Conservation (phyloP, 2,797 vertebrate genomes). For the Carduelis carduelis region DNA sequence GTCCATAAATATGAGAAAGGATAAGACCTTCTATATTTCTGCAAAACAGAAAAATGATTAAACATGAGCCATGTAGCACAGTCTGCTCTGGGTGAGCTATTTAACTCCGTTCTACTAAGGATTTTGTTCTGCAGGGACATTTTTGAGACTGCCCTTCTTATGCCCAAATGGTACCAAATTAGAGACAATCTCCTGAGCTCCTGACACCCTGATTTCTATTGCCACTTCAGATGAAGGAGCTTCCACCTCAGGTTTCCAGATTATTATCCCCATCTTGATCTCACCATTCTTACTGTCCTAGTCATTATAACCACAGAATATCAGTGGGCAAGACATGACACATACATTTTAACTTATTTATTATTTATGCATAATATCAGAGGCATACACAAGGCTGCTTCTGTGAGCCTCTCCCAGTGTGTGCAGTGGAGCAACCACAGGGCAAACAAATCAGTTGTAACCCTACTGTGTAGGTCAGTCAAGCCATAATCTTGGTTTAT, state of each 20-base stretch:
- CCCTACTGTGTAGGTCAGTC: not conserved
- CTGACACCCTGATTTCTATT: not conserved
- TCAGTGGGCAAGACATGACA: not conserved
- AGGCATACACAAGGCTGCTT: accelerated
- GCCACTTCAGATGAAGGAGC: not conserved
- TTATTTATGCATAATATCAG: not conserved
- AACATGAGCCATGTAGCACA: not conserved
- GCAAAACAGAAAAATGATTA: not conserved
- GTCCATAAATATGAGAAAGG: not conserved
- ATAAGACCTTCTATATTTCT: not conserved
- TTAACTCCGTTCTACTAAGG: not conserved
- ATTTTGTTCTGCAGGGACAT: not conserved
- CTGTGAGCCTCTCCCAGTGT: accelerated
- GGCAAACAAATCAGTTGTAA: not conserved
- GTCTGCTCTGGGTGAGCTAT: not conserved
- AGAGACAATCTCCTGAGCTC: not conserved
- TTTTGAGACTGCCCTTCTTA: not conserved
- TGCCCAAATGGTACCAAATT: not conserved
- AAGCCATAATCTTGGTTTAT: not conserved
- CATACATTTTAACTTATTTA: not conserved
- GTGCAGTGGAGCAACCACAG: not conserved
- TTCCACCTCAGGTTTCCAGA: not conserved
- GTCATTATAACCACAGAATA: not conserved
- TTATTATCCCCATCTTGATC: not conserved
- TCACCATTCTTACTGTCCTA: not conserved